Evolutionary conservation across 2,113 vertebrate genomes (phyloP).

Genomic region (Apodemus sylvaticus): DNA sequence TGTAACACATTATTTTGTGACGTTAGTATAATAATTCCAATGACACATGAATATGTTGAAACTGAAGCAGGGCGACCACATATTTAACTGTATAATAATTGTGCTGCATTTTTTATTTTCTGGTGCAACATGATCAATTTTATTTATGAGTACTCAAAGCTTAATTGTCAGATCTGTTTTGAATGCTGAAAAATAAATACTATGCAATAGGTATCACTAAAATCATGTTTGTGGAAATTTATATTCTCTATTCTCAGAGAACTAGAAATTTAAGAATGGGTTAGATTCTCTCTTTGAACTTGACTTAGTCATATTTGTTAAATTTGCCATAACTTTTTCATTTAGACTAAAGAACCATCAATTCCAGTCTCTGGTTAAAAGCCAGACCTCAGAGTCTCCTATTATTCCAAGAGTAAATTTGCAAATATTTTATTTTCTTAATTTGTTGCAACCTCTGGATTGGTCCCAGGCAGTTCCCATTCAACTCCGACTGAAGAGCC

Average conservation of each 20-base stretch:
- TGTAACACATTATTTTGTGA: neutral
- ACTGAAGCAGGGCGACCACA: neutral
- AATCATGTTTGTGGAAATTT: slow-evolving; percentile 59
- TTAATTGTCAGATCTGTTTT: slow-evolving; percentile 47
- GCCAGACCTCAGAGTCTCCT: slow-evolving; percentile 82
- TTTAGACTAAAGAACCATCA: slow-evolving; percentile 80
- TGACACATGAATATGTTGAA: neutral
- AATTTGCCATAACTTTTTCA: slow-evolving; percentile 78
- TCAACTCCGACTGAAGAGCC: slow-evolving; percentile 81
- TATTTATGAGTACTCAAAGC: slow-evolving; percentile 45
- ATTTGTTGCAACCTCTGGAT: slow-evolving; percentile 84
- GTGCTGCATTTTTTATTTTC: slow-evolving; percentile 3
- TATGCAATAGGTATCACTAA: slow-evolving; percentile 42
- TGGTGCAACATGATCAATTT: slow-evolving; percentile 9
- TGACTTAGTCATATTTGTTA: slow-evolving; percentile 74
- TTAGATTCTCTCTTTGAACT: slow-evolving; percentile 62
- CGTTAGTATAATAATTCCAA: neutral
- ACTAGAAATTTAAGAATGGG: slow-evolving; percentile 61
- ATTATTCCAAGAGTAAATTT: slow-evolving; percentile 85
- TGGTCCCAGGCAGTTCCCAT: slow-evolving; percentile 80
- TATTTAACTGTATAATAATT: neutral
- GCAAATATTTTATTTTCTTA: slow-evolving; percentile 87
- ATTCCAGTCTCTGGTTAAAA: slow-evolving; percentile 80
- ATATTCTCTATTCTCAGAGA: slow-evolving; percentile 48
- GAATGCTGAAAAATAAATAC: slow-evolving; percentile 47